Base-by-base conservation (phyloP, 2,888 invertebrate species). In the Andrena minutula region DNA sequence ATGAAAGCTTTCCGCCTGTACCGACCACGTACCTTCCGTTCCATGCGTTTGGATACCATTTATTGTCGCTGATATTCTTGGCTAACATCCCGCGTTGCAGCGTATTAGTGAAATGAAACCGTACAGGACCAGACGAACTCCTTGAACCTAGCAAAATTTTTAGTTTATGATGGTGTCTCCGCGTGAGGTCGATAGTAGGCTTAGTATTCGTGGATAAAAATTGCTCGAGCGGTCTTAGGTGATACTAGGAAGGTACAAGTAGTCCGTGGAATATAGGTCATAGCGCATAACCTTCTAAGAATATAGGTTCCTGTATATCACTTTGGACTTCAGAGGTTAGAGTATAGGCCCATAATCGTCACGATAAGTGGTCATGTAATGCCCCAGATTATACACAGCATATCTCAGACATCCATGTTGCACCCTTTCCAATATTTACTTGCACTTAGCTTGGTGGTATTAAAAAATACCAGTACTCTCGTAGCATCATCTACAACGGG, bases 1-100 rank as follows among this genome's bases (percentile, higher is more conserved):
- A 12, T 61, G 64, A 86, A 83, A 69, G 30, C 66, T 41, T 68
- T 28, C 56, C 7, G 12, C 8, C 41, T 63, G 30, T 51, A 53
- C 61, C 72, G 61, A 10, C 30, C 63, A 30, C 41, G 32, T 49
- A n/a, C 70, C 56, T 66, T 32, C 10, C 26, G 47, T 76, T 60
- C 64, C 28, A 7, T 60, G 32, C 41, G 51, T 32, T 32, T 60
- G 47, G 10, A 20, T 23, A 63, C n/a, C 63, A 63, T 64, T 60
- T 32, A 32, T 60, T 30, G 60, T 30, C n/a, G 60, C n/a, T 60
- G 60, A 60, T 60, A 30, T 20, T 30, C 30, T n/a, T 60, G 30
- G 8, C n/a, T n/a, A 30, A 20, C 60, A 32, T n/a, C 30, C n/a
- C n/a, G 26, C 1, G 32, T n/a, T 26, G 16, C 60, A 3, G n/a